A percentile compares a stretch with the other conserved stretches of the same genome.
Evolutionary conservation across 2,113 vertebrate genomes (phyloP).

Genomic region (Zeus faber): DNA sequence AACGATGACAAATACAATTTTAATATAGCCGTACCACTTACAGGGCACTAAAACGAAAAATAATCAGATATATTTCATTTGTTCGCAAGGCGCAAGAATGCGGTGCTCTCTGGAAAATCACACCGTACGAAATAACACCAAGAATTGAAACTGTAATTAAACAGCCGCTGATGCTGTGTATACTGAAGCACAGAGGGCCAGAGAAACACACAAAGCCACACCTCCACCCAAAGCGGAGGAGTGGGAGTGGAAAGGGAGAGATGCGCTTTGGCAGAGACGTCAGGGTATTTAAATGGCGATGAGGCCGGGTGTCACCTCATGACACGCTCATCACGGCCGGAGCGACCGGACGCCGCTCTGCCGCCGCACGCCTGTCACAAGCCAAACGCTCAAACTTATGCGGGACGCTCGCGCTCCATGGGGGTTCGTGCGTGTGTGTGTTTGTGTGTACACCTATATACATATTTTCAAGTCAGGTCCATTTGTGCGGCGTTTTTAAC

Average conservation of each 20-base stretch:
- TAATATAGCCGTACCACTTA: no score
- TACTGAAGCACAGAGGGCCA: background rate
- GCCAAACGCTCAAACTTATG: slow-evolving; percentile 30
- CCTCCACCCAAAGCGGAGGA: slow-evolving; percentile 19
- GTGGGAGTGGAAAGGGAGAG: slow-evolving; percentile 21
- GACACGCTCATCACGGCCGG: slow-evolving; percentile 94
- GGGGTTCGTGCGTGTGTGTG: slow-evolving; percentile 45
- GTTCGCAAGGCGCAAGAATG: no score
- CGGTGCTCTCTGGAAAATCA: no score
- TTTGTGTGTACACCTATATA: no score
- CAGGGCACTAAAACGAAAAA: no score
- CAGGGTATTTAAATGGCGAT: slow-evolving; percentile 97
- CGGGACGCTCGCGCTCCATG: background rate
- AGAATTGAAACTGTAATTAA: background rate
- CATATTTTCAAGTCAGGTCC: no score
- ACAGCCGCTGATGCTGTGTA: background rate
- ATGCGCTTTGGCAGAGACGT: slow-evolving; percentile 67
- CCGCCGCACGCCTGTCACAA: slow-evolving; percentile 80
- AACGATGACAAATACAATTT: no score
- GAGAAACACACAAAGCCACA: background rate
- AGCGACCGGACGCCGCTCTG: slow-evolving; percentile 89
- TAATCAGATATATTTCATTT: no score
- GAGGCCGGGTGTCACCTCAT: slow-evolving; percentile 85
- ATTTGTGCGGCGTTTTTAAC: no score
- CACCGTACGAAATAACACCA: slow-evolving; percentile 18